These are phyloP conservation scores for Diogma glabrata DNA, from an alignment of 2,888 invertebrate species.

Conservation along the genomic window DNA sequence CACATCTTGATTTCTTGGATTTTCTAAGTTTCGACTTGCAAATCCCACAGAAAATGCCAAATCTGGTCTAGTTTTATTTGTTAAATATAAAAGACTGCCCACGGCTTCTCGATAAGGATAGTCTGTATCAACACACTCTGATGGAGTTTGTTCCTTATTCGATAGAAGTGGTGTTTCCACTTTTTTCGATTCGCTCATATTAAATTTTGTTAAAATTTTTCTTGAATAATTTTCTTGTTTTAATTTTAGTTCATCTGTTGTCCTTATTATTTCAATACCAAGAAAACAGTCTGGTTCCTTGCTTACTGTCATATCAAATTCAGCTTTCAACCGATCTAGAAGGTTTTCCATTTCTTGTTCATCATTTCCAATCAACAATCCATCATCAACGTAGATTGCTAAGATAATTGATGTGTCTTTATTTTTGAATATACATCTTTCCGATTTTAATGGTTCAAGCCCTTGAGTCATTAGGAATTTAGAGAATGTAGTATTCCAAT, in stretches of 20 bases:
- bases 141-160: neutral
- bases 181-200: neutral
- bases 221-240: neutral
- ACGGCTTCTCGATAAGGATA: neutral
- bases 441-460: neutral
- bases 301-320: neutral
- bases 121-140: neutral
- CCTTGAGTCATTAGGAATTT: neutral
- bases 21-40: neutral
- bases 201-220: neutral
- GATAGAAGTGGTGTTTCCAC: neutral
- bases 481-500: neutral
- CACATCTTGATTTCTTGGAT: no score
- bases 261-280: neutral
- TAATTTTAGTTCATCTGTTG: neutral
- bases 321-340: neutral
- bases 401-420: neutral
- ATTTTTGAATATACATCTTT: slow-evolving; percentile 1
- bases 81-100: neutral
- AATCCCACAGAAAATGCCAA: neutral
- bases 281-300: neutral
- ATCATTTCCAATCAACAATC: neutral
- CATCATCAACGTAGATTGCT: neutral
- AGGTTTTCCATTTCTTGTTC: neutral
- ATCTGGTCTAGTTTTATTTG: neutral